Evolutionary conservation across 2,888 invertebrate species (phyloP).

Genomic region (Drosophila birchii): DNA sequence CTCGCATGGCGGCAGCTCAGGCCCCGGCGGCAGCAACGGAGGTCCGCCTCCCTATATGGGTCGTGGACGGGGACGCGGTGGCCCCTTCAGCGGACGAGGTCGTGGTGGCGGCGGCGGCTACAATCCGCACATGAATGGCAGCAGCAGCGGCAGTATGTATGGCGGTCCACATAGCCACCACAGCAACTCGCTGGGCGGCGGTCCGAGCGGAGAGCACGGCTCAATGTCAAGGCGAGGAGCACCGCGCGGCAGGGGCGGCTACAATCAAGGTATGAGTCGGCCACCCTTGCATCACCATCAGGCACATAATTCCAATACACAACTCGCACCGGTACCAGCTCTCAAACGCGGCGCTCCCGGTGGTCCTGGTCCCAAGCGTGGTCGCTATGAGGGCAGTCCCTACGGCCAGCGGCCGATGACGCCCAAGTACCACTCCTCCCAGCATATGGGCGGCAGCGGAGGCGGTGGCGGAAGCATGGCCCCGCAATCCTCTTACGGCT

Average conservation of each 20-base stretch:
- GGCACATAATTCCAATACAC: slow-evolving; percentile 83
- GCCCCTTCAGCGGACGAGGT: slow-evolving; percentile 76
- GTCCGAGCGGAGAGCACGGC: slow-evolving; percentile 73
- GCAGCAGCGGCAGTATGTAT: slow-evolving; percentile 68
- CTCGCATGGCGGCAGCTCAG: slow-evolving; percentile 59
- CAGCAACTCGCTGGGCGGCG: slow-evolving; percentile 63
- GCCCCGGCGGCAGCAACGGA: slow-evolving; percentile 38
- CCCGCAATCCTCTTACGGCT: slow-evolving; percentile 76
- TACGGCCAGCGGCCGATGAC: slow-evolving; percentile 83
- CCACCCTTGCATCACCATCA: slow-evolving; percentile 81
- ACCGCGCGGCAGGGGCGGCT: slow-evolving; percentile 83
- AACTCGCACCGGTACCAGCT: slow-evolving; percentile 84
- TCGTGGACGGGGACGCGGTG: slow-evolving; percentile 83
- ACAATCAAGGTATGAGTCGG: slow-evolving; percentile 82
- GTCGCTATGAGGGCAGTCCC: slow-evolving; percentile 84
- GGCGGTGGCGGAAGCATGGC: slow-evolving; percentile 53
- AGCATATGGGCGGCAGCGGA: slow-evolving; percentile 66
- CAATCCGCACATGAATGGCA: slow-evolving; percentile 81
- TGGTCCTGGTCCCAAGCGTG: slow-evolving; percentile 84
- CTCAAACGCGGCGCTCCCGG: slow-evolving; percentile 84
- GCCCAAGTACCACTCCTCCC: slow-evolving; percentile 83
- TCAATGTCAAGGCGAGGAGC: slow-evolving; percentile 82
- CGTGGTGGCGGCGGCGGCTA: slow-evolving; percentile 82
- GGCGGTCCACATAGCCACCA: slow-evolving; percentile 73
- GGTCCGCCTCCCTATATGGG: slow-evolving; percentile 66